A percentile compares a stretch with the other conserved stretches of the same genome.
These are phyloP conservation scores for Planiliza haematocheilus DNA, from an alignment of 2,113 vertebrate species.

Conservation along the genomic window DNA sequence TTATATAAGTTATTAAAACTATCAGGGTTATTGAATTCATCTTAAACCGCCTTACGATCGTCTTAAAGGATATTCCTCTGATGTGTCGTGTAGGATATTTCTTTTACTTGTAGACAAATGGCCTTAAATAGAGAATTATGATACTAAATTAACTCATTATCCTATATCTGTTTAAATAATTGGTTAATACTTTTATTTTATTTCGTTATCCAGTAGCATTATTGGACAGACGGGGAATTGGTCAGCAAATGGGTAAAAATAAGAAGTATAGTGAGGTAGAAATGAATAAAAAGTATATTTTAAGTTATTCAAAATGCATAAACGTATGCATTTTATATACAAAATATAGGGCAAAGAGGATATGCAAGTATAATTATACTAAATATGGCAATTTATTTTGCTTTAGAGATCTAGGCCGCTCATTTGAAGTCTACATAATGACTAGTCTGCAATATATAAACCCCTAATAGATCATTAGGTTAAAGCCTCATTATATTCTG, in stretches of 20 bases:
- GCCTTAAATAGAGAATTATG: not conserved
- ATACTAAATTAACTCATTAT: not conserved
- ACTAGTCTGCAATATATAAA: conserved; percentile 15
- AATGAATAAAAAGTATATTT: no score
- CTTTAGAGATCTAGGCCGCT: not conserved
- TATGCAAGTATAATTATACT: no score
- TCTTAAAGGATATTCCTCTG: no score
- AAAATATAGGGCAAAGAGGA: no score
- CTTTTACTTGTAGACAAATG: not conserved
- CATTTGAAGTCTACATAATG: not conserved
- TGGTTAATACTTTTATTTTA: not conserved
- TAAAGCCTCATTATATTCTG: conserved; percentile 4
- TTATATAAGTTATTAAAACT: not conserved
- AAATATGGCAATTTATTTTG: no score
- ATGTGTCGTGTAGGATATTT: conserved; percentile 12
- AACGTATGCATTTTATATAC: no score
- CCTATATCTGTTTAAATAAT: not conserved
- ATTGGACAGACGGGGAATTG: no score
- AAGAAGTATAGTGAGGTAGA: no score
- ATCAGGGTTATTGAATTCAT: no score
- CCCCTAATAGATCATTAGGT: conserved; percentile 13
- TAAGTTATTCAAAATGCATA: no score
- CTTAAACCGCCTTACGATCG: no score
- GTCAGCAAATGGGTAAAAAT: no score
- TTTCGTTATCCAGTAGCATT: not conserved